Evolutionary conservation across 2,888 invertebrate genomes (phyloP).

Genomic region (Plusia festucae): DNA sequence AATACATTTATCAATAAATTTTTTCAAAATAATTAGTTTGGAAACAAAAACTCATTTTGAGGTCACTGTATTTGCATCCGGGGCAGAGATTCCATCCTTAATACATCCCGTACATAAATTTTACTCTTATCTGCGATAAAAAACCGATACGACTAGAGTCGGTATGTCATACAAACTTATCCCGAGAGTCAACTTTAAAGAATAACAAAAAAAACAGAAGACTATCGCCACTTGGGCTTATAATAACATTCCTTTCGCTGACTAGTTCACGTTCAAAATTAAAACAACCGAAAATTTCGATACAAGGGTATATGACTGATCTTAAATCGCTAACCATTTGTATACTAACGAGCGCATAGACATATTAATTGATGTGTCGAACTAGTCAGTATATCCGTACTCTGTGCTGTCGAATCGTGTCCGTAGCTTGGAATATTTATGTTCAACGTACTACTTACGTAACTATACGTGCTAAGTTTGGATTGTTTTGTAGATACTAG

Average conservation of each 20-base stretch:
- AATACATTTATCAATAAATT: background rate
- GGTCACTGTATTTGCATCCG: background rate
- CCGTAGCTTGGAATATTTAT: constrained; percentile 28
- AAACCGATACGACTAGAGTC: background rate
- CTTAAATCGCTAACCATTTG: background rate
- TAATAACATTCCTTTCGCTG: background rate
- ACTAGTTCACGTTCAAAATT: background rate
- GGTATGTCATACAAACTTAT: background rate
- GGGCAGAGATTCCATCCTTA: background rate
- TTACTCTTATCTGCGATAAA: constrained; percentile 1
- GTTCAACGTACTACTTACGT: constrained; percentile 27
- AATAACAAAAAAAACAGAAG: too few species aligned
- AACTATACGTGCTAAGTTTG: constrained; percentile 19
- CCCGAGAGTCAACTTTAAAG: background rate
- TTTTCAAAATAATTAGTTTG: constrained; percentile 4
- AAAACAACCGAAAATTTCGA: background rate
- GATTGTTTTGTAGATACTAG: constrained; percentile 13
- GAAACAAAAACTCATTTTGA: constrained; percentile 1
- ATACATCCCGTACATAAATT: too few species aligned
- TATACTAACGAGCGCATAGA: background rate
- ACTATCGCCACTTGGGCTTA: background rate
- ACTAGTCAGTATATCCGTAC: too few species aligned
- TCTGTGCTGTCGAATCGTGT: constrained; percentile 31
- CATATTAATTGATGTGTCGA: constrained; percentile 22
- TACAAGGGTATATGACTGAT: background rate